These are phyloP conservation scores for Bradypodion pumilum DNA, from an alignment of 2,797 vertebrate species.

Conservation along the genomic window DNA sequence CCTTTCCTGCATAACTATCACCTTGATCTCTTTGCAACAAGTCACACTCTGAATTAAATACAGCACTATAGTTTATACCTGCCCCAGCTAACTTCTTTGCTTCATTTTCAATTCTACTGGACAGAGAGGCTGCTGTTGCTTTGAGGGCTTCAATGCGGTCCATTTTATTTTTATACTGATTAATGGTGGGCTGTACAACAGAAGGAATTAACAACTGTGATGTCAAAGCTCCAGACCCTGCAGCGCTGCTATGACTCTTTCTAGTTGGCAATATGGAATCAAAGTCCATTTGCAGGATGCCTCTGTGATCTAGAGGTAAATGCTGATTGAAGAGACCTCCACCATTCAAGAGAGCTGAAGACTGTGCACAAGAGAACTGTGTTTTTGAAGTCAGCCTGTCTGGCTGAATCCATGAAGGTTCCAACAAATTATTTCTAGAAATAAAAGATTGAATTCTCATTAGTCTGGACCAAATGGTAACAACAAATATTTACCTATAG, in stretches of 20 bases:
- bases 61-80: constrained; percentile 79
- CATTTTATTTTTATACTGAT: constrained; percentile 80
- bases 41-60: constrained; percentile 75
- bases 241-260: constrained; percentile 61
- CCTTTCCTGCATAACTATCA: constrained; percentile 73
- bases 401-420: constrained; percentile 77
- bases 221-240: constrained; percentile 57
- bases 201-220: constrained; percentile 67
- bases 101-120: constrained; percentile 90
- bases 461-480: not conserved
- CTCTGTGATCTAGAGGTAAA: constrained; percentile 79
- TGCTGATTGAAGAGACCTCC: constrained; percentile 84
- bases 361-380: constrained; percentile 57
- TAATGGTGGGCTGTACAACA: constrained; percentile 67
- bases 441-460: constrained; percentile 38
- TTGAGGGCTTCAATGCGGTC: constrained; percentile 92
- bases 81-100: constrained; percentile 87
- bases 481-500: not conserved
- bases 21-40: constrained; percentile 64
- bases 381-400: constrained; percentile 74
- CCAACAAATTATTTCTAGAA: constrained; percentile 83
- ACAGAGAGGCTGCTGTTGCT: constrained; percentile 92
- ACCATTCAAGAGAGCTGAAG: constrained; percentile 63
- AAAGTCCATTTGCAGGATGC: constrained; percentile 74
- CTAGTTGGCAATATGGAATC: constrained; percentile 64